phyloP scores from a whole-genome alignment of 2,797 vertebrate species.

The Huso huso region DNA sequence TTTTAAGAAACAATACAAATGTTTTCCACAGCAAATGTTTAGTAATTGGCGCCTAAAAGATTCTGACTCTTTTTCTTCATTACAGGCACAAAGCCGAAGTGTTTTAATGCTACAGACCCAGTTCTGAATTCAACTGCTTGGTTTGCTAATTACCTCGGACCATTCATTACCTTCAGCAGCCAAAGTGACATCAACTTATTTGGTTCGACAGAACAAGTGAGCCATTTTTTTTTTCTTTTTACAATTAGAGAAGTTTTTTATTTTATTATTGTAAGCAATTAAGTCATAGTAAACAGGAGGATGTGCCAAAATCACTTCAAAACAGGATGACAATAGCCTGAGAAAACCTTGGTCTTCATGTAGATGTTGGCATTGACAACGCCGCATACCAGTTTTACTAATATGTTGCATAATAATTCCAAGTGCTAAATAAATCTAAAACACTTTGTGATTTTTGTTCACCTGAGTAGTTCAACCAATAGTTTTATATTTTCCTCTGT shows the following conservation, averaged over 20 bases:
- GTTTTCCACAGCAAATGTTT: neutral
- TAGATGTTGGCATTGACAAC: no score
- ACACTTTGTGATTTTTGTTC: neutral
- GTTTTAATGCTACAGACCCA: slow-evolving; percentile 41
- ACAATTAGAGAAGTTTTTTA: neutral
- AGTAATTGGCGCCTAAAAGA: neutral
- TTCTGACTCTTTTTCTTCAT: slow-evolving; percentile 11
- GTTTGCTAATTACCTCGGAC: slow-evolving; percentile 56
- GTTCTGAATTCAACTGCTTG: slow-evolving; percentile 59
- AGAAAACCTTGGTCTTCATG: neutral
- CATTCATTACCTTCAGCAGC: slow-evolving; percentile 47
- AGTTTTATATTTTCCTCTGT: neutral
- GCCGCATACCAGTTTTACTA: no score
- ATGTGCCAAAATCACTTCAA: neutral
- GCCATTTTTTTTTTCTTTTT: neutral
- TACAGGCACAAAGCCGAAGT: slow-evolving; percentile 42
- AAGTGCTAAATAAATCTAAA: neutral
- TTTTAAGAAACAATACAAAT: neutral
- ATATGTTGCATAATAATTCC: no score
- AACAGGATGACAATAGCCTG: neutral
- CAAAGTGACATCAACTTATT: slow-evolving; percentile 40
- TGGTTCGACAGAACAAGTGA: slow-evolving; percentile 28
- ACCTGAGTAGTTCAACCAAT: neutral
- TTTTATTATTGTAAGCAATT: neutral
- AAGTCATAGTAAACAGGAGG: neutral